phyloP scores from a whole-genome alignment of 2,888 invertebrate genomes.

The Aspidiotus rigidus region DNA sequence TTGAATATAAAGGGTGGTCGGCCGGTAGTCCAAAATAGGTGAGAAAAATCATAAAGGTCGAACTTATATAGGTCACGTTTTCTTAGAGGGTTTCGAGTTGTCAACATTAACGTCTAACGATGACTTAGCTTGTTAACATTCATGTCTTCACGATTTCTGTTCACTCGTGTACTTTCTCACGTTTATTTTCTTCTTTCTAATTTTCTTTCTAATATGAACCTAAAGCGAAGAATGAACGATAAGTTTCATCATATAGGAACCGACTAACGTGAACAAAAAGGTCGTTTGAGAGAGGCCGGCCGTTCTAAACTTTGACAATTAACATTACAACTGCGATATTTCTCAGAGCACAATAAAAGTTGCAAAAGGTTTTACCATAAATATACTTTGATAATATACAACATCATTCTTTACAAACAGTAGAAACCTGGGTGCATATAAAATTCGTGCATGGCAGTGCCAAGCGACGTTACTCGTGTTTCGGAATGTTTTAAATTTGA shows the following conservation, averaged over 20 bases:
- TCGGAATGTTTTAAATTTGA: not conserved
- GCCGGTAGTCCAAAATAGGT: no score
- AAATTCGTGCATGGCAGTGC: slow-evolving; percentile 26
- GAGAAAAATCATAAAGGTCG: no score
- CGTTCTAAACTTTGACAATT: slow-evolving; percentile 27
- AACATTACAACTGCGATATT: slow-evolving; percentile 30
- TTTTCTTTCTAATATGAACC: not conserved
- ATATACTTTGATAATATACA: slow-evolving; percentile 15
- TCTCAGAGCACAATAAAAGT: slow-evolving; percentile 28
- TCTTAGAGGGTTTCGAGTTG: no score
- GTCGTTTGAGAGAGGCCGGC: slow-evolving; percentile 22
- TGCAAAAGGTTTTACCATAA: slow-evolving; percentile 25
- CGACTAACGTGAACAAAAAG: slow-evolving; percentile 25
- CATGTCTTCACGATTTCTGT: no score
- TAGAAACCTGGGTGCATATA: not conserved
- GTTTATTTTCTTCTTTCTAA: not conserved
- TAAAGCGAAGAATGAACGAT: not conserved
- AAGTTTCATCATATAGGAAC: not conserved
- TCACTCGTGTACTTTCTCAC: no score
- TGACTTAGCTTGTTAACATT: no score
- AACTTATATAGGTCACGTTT: no score
- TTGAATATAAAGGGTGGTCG: no score
- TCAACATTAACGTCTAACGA: no score
- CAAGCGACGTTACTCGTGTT: slow-evolving; percentile 4
- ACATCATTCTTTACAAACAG: slow-evolving; percentile 3